These are phyloP conservation scores for Pandemis corylana DNA, from an alignment of 2,888 invertebrate species.

Conservation along the genomic window DNA sequence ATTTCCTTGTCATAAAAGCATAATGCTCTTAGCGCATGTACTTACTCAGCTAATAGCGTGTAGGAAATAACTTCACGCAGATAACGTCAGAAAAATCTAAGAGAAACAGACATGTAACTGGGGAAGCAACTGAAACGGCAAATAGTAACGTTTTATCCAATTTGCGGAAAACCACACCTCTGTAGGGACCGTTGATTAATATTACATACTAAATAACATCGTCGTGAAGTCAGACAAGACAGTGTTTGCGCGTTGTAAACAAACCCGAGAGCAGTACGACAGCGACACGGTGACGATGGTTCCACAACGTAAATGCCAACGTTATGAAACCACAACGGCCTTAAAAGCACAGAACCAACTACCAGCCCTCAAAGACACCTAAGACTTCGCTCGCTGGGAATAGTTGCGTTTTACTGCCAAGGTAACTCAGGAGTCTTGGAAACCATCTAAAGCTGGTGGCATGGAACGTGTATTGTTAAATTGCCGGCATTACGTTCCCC, in stretches of 20 bases:
- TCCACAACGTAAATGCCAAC: conserved; percentile 70
- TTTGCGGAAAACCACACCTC: conserved; percentile 6
- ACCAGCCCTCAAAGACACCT: conserved; percentile 58
- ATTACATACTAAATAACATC: conserved; percentile 27
- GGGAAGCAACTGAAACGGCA: neutral
- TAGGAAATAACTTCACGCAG: neutral
- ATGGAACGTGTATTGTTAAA: conserved; percentile 63
- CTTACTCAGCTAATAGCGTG: conserved; percentile 3
- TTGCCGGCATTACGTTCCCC: conserved; percentile 64
- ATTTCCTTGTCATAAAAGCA: conserved; percentile 39
- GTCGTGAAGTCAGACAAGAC: conserved; percentile 40
- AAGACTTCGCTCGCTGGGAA: conserved; percentile 45
- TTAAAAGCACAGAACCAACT: conserved; percentile 49
- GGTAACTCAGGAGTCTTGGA: conserved; percentile 46
- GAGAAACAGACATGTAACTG: neutral
- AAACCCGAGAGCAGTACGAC: conserved; percentile 60
- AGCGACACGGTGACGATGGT: conserved; percentile 56
- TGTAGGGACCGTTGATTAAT: conserved; percentile 12
- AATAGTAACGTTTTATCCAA: conserved; percentile 8
- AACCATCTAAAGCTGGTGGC: conserved; percentile 58
- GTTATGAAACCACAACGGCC: conserved; percentile 68
- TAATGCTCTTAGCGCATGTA: conserved; percentile 27
- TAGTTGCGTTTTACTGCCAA: conserved; percentile 44
- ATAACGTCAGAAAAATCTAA: neutral
- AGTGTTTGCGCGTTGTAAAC: conserved; percentile 43